These are phyloP conservation scores for Phrynocephalus guinanensis DNA, from an alignment of 2,797 vertebrate species.

Conservation along the genomic window DNA sequence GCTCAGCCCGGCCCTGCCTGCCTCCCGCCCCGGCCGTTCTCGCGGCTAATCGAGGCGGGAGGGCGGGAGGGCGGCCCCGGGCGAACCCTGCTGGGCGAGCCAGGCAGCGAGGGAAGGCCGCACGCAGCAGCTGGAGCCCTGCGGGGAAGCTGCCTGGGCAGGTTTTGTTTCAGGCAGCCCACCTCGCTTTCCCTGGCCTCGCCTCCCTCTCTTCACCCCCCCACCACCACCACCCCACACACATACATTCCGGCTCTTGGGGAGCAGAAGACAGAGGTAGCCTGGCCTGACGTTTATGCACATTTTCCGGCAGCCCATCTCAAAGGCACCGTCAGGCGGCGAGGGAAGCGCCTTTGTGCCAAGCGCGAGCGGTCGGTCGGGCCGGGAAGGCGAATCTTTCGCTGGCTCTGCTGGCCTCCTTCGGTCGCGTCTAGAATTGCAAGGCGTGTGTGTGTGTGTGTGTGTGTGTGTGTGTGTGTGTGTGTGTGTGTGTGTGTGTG, in stretches of 20 bases:
- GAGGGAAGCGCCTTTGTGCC: conserved; percentile 24
- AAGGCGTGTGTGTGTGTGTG: too few species aligned
- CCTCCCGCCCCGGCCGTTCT: not conserved
- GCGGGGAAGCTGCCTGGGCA: not conserved
- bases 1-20: not conserved
- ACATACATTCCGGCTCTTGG: not conserved
- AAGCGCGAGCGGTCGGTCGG: not conserved
- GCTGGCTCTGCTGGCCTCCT: conserved; percentile 21
- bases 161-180: not conserved
- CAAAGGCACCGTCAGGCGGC: not conserved
- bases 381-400: not conserved
- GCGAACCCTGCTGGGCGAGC: not conserved
- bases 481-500: too few species aligned
- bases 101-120: not conserved
- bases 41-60: not conserved
- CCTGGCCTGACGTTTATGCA: not conserved
- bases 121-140: not conserved
- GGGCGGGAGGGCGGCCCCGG: not conserved
- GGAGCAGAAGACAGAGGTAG: not conserved
- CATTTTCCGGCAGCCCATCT: not conserved
- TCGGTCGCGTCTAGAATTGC: conserved; percentile 8
- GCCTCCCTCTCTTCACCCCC: too few species aligned
- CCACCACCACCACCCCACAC: too few species aligned
- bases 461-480: too few species aligned
- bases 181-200: not conserved